Evolutionary conservation across 2,113 vertebrate species (phyloP).

Genomic region (Ifrita kowaldi): DNA sequence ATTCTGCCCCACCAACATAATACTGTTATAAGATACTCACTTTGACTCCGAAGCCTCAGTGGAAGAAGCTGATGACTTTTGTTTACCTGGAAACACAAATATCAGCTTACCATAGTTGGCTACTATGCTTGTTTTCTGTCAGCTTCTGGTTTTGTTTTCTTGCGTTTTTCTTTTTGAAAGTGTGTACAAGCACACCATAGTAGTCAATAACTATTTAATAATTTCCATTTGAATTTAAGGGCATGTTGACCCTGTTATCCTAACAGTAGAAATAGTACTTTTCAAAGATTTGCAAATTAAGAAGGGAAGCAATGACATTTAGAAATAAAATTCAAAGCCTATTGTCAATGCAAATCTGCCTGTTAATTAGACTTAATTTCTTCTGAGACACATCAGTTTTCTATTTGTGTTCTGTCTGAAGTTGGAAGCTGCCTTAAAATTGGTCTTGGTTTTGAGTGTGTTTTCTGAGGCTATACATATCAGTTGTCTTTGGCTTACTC

Average conservation of each 20-base stretch:
- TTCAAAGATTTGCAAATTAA: not conserved
- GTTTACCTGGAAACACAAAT: not conserved
- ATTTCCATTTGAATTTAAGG: not conserved
- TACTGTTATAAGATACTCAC: not conserved
- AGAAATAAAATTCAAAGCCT: not conserved
- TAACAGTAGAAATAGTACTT: not conserved
- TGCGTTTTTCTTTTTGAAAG: not conserved
- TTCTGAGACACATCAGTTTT: conserved; percentile 10
- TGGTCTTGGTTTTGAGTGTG: conserved; percentile 34
- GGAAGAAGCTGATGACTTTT: conserved; percentile 19
- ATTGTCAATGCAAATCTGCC: not conserved
- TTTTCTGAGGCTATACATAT: conserved; percentile 69
- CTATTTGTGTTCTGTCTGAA: conserved; percentile 26
- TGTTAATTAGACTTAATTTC: not conserved
- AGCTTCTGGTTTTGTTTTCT: not conserved
- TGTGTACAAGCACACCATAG: not conserved
- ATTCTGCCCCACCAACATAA: not conserved
- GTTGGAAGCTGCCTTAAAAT: conserved; percentile 58
- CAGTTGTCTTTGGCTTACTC: conserved; percentile 77
- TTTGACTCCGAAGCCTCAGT: not conserved
- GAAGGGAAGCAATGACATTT: not conserved
- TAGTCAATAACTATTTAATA: not conserved
- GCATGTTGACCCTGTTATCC: not conserved
- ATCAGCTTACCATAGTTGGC: not conserved
- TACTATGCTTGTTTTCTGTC: not conserved